Evolutionary conservation across 2,888 invertebrate species (phyloP).

Genomic region (Eristalinus aeneus): DNA sequence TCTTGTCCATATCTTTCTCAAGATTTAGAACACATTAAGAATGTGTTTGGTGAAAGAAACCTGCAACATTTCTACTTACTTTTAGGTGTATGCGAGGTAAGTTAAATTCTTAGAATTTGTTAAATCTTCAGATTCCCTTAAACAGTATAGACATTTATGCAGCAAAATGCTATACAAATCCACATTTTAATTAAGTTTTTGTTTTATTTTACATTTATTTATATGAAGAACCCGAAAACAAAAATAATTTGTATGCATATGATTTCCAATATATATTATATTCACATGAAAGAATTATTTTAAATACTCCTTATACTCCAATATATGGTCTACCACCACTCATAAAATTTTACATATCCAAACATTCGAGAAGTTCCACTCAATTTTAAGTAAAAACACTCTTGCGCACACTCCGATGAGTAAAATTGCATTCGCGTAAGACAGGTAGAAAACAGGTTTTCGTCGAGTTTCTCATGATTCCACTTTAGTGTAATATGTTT

Average conservation of each 20-base stretch:
- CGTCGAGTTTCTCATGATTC: conserved; percentile 33
- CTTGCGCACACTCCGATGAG: not conserved
- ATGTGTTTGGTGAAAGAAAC: not conserved
- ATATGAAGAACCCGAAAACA: too few species aligned
- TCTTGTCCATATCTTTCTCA: too few species aligned
- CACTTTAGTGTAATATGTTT: not conserved
- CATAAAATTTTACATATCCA: not conserved
- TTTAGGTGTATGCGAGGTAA: not conserved
- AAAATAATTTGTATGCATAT: not conserved
- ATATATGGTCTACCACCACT: not conserved
- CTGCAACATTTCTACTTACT: not conserved
- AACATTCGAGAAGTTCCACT: conserved; percentile 30
- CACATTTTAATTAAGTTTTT: too few species aligned
- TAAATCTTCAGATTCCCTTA: not conserved
- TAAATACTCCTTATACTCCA: not conserved
- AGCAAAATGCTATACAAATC: too few species aligned
- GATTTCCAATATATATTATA: not conserved
- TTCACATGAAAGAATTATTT: not conserved
- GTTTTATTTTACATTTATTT: too few species aligned
- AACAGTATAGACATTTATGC: too few species aligned
- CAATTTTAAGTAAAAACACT: conserved; percentile 34
- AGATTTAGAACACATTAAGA: not conserved
- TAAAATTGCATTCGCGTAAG: conserved; percentile 44
- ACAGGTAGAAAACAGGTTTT: conserved; percentile 61
- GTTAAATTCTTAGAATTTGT: not conserved